phyloP scores from a whole-genome alignment of 2,113 vertebrate species.

The Chaetorhynchus papuensis region DNA sequence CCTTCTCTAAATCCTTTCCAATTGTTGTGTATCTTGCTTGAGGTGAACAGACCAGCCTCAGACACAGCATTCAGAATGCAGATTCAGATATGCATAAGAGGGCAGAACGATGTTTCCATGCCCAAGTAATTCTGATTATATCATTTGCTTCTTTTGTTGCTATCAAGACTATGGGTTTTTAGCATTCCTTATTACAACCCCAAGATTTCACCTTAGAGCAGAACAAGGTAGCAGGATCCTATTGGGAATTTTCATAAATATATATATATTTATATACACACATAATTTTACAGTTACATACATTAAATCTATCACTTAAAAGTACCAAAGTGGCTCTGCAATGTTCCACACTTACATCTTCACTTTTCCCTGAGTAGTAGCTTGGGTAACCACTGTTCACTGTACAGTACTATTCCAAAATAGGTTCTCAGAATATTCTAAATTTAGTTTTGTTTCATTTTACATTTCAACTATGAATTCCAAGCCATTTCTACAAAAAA shows the following conservation, averaged over 20 bases:
- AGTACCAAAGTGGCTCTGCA: neutral
- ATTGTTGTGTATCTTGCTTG: neutral
- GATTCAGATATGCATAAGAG: neutral
- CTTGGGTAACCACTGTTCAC: neutral
- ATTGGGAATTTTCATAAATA: neutral
- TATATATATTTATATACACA: neutral
- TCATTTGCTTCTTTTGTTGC: neutral
- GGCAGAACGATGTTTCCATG: neutral
- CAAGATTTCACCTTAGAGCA: neutral
- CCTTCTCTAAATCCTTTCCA: neutral
- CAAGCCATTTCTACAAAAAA: neutral
- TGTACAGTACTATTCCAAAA: neutral
- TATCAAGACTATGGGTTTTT: neutral
- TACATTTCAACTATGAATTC: neutral
- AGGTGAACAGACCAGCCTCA: neutral
- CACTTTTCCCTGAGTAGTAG: neutral
- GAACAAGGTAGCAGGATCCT: neutral
- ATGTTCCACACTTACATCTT: neutral
- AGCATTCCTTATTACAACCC: neutral
- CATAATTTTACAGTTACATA: neutral
- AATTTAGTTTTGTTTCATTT: neutral
- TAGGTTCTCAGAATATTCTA: neutral
- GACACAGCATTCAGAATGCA: neutral
- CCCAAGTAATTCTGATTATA: neutral
- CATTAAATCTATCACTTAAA: neutral